Conservation (phyloP, 2,888 invertebrate genomes). For the Pyrocoelia pectoralis region DNA sequence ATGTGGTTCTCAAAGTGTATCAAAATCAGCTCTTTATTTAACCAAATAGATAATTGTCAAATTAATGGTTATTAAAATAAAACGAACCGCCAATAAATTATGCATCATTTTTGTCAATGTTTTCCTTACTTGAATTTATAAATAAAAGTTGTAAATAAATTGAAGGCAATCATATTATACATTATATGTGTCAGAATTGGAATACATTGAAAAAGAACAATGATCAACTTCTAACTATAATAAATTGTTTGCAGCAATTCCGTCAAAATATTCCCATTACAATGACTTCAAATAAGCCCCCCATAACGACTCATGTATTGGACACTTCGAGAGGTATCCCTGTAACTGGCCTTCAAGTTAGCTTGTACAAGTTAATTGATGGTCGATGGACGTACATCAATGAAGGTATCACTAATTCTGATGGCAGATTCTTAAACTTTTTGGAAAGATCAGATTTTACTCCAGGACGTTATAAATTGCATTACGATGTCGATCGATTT, state of each 20-base stretch:
- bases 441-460: constrained; percentile 67
- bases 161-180: too few species aligned
- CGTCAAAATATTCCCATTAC: constrained; percentile 35
- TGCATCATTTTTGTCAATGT: too few species aligned
- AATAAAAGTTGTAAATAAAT: too few species aligned
- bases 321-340: constrained; percentile 76
- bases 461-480: constrained; percentile 76
- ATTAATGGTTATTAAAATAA: too few species aligned
- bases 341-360: constrained; percentile 71
- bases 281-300: constrained; percentile 56
- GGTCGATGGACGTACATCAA: constrained; percentile 74
- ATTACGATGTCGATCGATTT: constrained; percentile 77
- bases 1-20: too few species aligned
- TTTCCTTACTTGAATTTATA: too few species aligned
- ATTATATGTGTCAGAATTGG: too few species aligned
- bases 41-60: too few species aligned
- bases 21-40: too few species aligned
- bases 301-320: constrained; percentile 78
- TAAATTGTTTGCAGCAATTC: constrained; percentile 36
- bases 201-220: too few species aligned
- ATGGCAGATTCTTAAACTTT: constrained; percentile 74
- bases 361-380: constrained; percentile 70
- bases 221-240: too few species aligned
- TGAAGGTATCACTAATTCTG: constrained; percentile 68
- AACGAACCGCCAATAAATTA: too few species aligned